Conservation (phyloP, 2,888 invertebrate genomes). For the Chrysina gloriosa region DNA sequence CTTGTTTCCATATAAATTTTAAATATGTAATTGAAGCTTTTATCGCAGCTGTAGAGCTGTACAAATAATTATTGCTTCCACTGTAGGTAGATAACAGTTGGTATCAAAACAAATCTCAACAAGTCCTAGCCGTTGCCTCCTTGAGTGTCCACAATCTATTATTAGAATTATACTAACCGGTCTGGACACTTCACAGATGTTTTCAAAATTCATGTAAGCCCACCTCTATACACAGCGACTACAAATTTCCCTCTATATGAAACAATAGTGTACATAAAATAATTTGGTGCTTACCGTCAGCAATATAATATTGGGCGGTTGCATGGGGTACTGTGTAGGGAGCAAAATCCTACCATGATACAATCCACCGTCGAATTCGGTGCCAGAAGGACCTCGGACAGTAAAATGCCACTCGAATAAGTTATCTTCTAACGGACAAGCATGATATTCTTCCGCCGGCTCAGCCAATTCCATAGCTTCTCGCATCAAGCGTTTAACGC, state of each 20-base stretch:
- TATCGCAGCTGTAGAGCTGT: too few species aligned
- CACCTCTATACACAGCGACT: too few species aligned
- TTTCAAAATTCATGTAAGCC: too few species aligned
- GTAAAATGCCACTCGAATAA: constrained; percentile 99
- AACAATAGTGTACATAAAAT: background rate
- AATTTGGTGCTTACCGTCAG: constrained; percentile 76
- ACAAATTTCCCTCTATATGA: background rate
- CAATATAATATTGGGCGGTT: constrained; percentile 94
- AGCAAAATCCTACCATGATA: constrained; percentile 93
- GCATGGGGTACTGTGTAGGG: constrained; percentile 97
- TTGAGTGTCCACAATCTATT: too few species aligned
- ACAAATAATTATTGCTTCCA: too few species aligned
- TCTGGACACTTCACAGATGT: too few species aligned
- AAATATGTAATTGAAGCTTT: too few species aligned
- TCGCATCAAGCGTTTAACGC: constrained; percentile 92
- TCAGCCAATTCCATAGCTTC: constrained; percentile 89
- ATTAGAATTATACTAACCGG: too few species aligned
- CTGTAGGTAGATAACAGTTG: too few species aligned
- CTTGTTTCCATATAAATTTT: too few species aligned
- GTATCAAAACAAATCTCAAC: too few species aligned
- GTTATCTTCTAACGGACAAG: constrained; percentile 93
- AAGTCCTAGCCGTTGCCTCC: too few species aligned
- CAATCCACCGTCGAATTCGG: constrained; percentile 90
- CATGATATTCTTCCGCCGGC: constrained; percentile 90
- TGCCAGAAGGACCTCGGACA: constrained; percentile 86